These are phyloP conservation scores for Hetaerina americana DNA, from an alignment of 1,140 invertebrate species.

Conservation along the genomic window DNA sequence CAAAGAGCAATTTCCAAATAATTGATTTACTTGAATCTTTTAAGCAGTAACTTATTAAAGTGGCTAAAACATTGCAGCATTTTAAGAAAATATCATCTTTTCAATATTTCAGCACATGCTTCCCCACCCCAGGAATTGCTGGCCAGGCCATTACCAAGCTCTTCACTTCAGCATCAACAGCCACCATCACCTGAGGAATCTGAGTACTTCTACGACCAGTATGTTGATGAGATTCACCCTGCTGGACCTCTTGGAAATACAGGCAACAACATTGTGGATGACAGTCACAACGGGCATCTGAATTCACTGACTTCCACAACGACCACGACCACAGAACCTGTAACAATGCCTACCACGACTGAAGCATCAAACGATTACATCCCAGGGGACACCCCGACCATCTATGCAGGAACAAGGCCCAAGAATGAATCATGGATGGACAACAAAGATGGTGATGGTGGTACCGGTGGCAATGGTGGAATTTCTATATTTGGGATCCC, in stretches of 20 bases:
- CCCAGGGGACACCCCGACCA: conserved; percentile 46
- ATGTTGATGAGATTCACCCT: conserved; percentile 38
- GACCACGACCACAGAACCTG: conserved; percentile 19
- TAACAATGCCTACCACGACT: conserved; percentile 21
- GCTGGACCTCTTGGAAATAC: conserved; percentile 12
- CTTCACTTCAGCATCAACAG: not conserved
- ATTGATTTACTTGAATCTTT: too few species aligned
- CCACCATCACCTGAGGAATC: conserved; percentile 48
- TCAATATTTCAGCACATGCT: not conserved
- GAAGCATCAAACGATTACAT: conserved; percentile 28
- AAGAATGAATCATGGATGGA: conserved; percentile 26
- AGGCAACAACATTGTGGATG: not conserved
- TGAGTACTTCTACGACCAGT: conserved; percentile 70
- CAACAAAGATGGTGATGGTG: conserved; percentile 24
- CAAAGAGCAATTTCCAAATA: too few species aligned
- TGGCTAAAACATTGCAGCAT: not conserved
- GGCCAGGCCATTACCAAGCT: not conserved
- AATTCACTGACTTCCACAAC: too few species aligned
- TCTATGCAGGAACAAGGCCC: conserved; percentile 41
- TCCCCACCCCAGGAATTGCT: not conserved
- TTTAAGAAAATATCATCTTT: too few species aligned
- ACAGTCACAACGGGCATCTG: too few species aligned
- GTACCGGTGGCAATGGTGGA: conserved; percentile 32
- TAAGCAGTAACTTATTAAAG: not conserved
- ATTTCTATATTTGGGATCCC: conserved; percentile 78